Evolutionary conservation across 2,113 vertebrate genomes (phyloP), one percentile per base, ranked within the genome.

Genomic region (Engraulis encrasicolus): DNA sequence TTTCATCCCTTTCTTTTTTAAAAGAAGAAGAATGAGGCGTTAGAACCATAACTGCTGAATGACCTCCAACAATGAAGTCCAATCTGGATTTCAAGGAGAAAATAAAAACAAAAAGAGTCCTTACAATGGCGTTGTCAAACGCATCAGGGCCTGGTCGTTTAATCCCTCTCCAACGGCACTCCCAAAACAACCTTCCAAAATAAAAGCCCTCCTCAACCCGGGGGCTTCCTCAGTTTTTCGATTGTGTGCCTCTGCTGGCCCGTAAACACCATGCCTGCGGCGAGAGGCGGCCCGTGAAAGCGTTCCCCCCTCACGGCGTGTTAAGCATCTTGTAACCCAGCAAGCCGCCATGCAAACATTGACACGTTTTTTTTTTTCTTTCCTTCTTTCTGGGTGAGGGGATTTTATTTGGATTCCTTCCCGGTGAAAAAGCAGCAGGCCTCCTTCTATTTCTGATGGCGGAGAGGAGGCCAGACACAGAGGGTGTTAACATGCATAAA

Each of bases 391-490:
- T n/a, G n/a, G n/a, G n/a, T 80, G 79, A 86, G 80, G 82, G 81
- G 84, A 15, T 31, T 91, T 36, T 89, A 84, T 83, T 79, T 81
- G 80, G 80, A 66, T 38, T 38, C 14, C 66, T 77, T 83, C 86
- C 83, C 80, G 49, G 81, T 82, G 81, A 80, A 74, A 58, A 84
- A 90, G 77, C 90, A 90, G 87, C 83, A 48, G 91, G 18, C 74
- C n/a, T n/a, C n/a, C n/a, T 83, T 88, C 88, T 92, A 45, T 45
- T n/a, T 74, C 90, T 91, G 83, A 91, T 86, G 85, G 54, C 81
- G 27, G n/a, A 58, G 89, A 88, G 82, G 82, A 82, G 34, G 83
- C 85, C 84, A 77, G 81, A 88, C 90, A 87, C 34, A 36, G 38
- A 31, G 38, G 81, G 82, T 86, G 86, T 91, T 92, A 90, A 91